Percentiles rank a stretch among this genome's conserved stretches.
Conservation (phyloP, 2,797 vertebrate genomes). For the Mallotus villosus region DNA sequence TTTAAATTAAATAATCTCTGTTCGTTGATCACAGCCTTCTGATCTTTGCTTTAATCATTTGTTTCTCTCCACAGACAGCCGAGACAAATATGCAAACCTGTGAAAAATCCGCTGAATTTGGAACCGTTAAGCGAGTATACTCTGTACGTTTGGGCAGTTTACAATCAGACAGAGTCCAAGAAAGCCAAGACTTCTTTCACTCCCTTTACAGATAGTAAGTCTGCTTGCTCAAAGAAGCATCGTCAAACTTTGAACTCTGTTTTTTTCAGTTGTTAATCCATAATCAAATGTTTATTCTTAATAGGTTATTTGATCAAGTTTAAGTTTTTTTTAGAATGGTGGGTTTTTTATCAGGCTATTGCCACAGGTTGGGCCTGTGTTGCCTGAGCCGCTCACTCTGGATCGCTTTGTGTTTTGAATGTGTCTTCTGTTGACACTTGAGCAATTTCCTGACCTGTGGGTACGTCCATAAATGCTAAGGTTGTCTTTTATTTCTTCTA, state of each 20-base stretch:
- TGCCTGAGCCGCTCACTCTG: too few relatives aligned
- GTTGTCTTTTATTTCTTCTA: constrained; percentile 28
- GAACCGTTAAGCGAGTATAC: rapidly evolving
- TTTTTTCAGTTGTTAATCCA: not conserved
- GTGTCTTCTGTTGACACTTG: too few relatives aligned
- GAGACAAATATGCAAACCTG: rapidly evolving
- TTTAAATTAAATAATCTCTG: not conserved
- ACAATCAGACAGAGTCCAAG: constrained; percentile 28
- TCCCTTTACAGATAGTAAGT: constrained; percentile 39
- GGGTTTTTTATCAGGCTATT: too few relatives aligned
- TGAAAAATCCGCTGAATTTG: constrained; percentile 4
- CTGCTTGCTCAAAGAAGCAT: not conserved
- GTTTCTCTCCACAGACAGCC: constrained; percentile 13
- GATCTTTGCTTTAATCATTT: too few relatives aligned
- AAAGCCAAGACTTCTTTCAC: rapidly evolving
- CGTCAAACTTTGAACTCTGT: not conserved
- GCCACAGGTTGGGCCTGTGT: too few relatives aligned
- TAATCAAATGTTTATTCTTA: not conserved
- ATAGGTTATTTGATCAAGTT: too few relatives aligned
- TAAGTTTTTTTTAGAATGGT: too few relatives aligned
- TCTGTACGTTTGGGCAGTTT: constrained; percentile 32
- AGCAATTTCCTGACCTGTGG: not conserved
- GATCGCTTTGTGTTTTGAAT: too few relatives aligned
- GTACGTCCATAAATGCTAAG: not conserved
- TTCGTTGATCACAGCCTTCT: not conserved